Percentiles rank a stretch among this genome's conserved stretches.
These are phyloP conservation scores for Mesocricetus auratus DNA, from an alignment of 2,113 vertebrate species.

Conservation along the genomic window DNA sequence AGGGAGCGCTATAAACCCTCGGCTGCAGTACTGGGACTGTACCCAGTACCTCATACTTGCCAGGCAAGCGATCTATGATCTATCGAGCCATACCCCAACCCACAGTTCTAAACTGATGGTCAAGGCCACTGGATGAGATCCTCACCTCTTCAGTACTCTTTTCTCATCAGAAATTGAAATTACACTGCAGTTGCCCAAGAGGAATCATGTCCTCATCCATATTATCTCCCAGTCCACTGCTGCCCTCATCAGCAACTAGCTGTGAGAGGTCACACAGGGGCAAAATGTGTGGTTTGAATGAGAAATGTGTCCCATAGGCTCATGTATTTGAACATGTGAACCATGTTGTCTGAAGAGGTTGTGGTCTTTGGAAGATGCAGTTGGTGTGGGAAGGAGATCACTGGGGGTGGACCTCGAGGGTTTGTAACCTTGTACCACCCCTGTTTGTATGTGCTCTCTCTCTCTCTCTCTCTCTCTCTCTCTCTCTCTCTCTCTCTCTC, in stretches of 20 bases:
- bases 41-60: background rate
- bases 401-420: background rate
- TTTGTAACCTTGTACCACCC: background rate
- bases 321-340: background rate
- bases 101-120: background rate
- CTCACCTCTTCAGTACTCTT: background rate
- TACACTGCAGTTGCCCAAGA: background rate
- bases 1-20: background rate
- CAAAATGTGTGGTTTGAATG: background rate
- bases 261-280: rapidly evolving
- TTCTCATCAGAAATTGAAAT: background rate
- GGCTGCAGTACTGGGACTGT: background rate
- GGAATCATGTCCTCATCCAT: background rate
- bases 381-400: background rate
- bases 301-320: background rate
- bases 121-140: background rate
- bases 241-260: background rate
- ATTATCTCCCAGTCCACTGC: too few species aligned
- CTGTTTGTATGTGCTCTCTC: background rate
- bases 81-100: background rate
- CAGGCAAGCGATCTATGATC: background rate
- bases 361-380: background rate
- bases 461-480: background rate
- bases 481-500: too few species aligned
- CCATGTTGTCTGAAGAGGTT: background rate